Conservation (phyloP, 2,888 invertebrate genomes). For the Leistus spinibarbis region DNA sequence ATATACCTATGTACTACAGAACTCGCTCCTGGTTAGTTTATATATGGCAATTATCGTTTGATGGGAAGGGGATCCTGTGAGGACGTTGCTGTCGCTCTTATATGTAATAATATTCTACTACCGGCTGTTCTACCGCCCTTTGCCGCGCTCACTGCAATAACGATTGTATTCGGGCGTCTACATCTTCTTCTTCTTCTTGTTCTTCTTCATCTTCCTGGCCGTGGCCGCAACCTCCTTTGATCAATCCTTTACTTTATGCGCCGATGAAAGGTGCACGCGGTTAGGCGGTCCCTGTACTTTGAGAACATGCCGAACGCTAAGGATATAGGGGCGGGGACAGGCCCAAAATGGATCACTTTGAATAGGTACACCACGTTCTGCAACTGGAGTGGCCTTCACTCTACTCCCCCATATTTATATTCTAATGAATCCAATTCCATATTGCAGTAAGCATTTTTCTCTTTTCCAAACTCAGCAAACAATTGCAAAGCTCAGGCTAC, state of each 20-base stretch:
- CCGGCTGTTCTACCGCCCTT: constrained; percentile 6
- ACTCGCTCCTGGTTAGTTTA: constrained; percentile 10
- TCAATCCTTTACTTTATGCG: constrained; percentile 5
- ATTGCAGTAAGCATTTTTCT: no score
- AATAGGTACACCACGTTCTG: no score
- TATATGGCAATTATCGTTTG: constrained; percentile 39
- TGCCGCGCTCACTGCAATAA: constrained; percentile 28
- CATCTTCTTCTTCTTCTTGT: neutral
- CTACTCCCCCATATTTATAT: no score
- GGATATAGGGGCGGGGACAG: no score
- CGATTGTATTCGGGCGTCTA: constrained; percentile 29
- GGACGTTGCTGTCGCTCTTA: neutral
- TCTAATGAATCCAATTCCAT: no score
- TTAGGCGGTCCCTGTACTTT: neutral
- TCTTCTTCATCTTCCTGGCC: neutral
- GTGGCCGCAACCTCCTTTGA: constrained; percentile 7
- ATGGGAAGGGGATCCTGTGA: constrained; percentile 7
- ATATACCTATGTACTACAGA: neutral
- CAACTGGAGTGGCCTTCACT: no score
- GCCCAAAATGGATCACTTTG: neutral
- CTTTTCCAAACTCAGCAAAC: no score
- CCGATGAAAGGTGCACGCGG: neutral
- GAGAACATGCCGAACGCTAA: neutral
- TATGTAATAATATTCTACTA: neutral
- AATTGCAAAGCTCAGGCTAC: no score